Base-by-base conservation (phyloP, 2,797 vertebrate genomes). In the Halcyon smyrnensis region DNA sequence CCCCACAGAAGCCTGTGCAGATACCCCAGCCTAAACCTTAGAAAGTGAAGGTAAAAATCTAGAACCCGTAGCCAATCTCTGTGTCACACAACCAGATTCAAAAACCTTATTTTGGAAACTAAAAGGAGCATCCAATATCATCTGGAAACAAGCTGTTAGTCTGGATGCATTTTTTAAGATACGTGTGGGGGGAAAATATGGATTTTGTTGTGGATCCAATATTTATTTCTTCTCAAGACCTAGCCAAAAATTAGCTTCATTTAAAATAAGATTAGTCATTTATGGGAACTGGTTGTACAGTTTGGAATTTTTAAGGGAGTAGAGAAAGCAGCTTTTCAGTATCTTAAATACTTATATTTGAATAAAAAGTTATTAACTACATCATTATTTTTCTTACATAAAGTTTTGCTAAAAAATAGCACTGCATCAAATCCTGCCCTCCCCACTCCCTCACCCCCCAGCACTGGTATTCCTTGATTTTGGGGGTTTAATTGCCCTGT, bases 111-210 rank as follows among this genome's bases (percentile, higher is more conserved):
- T 95, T 92, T 76, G 88, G 82, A 89, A 92, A 68, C 27, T 23
- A 53, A 96, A 93, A 87, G 76, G 93, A 96, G 93, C 93, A 95
- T 89, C 73, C 53, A 70, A 18, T 88, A 91, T 96, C 94, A 96
- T 97, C 95, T 97, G 95, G 93, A 92, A 92, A 93, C 94, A 97
- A 97, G 92, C 90, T 97, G 95, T 97, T 97, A 93, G 82, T 65
- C 93, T 91, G 87, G 81, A 89, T 93, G 53, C 73, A 84, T 92
- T 96, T 97, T 92, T 92, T 88, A 95, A 97, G 85, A 95, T 92
- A 93, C 51, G 76, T 83, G 79, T 68, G 25, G 65, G 78, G 87
- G 34, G 10, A 36, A 91, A 96, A 96, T 87, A 89, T 85, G 87
- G 88, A 95, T 96, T 95, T 91, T 87, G 90, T 93, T 85, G 84